These are phyloP conservation scores for Sesia apiformis DNA, from an alignment of 2,888 invertebrate species.

Conservation along the genomic window DNA sequence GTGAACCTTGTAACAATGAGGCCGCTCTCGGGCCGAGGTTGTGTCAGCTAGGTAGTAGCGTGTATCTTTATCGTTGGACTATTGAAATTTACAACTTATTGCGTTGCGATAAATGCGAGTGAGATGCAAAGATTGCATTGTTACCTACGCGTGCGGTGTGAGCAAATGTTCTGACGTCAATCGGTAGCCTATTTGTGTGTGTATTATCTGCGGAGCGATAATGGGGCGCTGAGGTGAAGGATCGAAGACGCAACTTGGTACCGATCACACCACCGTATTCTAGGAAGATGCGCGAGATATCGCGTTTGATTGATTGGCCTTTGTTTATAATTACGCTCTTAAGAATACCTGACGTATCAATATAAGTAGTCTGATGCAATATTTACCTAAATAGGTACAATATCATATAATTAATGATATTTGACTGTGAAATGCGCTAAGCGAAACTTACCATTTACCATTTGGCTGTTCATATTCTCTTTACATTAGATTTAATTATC, in stretches of 20 bases:
- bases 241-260: constrained; percentile 44
- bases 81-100: constrained; percentile 16
- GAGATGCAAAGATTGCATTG: constrained; percentile 10
- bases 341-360: neutral
- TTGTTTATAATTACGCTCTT: constrained; percentile 29
- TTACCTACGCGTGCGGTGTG: constrained; percentile 33
- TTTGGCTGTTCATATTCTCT: too few relatives aligned
- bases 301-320: constrained; percentile 39
- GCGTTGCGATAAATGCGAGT: constrained; percentile 17
- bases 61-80: constrained; percentile 2
- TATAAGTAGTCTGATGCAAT: too few relatives aligned
- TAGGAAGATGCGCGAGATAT: constrained; percentile 31
- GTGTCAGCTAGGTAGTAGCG: constrained; percentile 21
- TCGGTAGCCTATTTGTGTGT: constrained; percentile 49
- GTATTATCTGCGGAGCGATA: constrained; percentile 36
- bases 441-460: too few relatives aligned
- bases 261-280: constrained; percentile 31
- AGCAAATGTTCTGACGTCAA: constrained; percentile 50
- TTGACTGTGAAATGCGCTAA: too few relatives aligned
- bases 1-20: constrained; percentile 41
- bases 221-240: constrained; percentile 51
- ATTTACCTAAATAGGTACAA: too few relatives aligned
- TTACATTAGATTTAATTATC: too few relatives aligned
- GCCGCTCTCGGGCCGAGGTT: constrained; percentile 37
- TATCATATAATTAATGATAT: too few relatives aligned